Base-by-base conservation (phyloP, 2,888 invertebrate genomes). In the Candidula unifasciata region DNA sequence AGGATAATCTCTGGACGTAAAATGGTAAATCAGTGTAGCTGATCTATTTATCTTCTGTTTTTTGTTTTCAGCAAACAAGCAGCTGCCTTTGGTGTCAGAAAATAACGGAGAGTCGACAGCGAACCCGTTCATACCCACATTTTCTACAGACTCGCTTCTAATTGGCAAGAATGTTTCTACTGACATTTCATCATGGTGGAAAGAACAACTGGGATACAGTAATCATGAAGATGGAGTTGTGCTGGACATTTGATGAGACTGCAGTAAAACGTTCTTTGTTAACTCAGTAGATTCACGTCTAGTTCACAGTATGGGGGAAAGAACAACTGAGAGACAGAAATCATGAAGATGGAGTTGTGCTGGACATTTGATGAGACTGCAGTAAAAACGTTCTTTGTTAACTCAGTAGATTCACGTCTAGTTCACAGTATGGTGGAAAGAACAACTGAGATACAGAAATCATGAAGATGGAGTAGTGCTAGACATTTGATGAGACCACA, bases 241-340 rank as follows among this genome's bases (percentile, higher is more conserved):
- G 27, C 35, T 81, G 71, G 83, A 80, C 30, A 71, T 52, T 54
- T 73, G 64, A 73, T 21, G 35, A 27, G 33, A 44, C 44, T n/a
- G n/a, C n/a, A n/a, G n/a, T n/a, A n/a, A n/a, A n/a, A n/a, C n/a
- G n/a, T n/a, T n/a, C n/a, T n/a, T n/a, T n/a, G n/a, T n/a, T n/a
- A n/a, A 13, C 54, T 54, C 13, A 54, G 18, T 54, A n/a, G 24
- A 60, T 60, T 54, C 60, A 60, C 21, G 5, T 60, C n/a, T 60
- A 60, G 60, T n/a, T n/a, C n/a, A n/a, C n/a, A n/a, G n/a, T n/a
- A n/a, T 91, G 91, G 91, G 91, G 91, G 91, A 88, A 87, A 8
- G 91, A 90, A 81, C 90, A 87, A 52, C 85, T 80, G 44, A 60
- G 52, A n/a, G 84, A 84, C 84, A 86, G 71, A 21, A 83, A 85